Evolutionary conservation across 37 sponge, comb jelly and placozoan species (phyloP).

Genomic region (Oopsacas minuta): DNA sequence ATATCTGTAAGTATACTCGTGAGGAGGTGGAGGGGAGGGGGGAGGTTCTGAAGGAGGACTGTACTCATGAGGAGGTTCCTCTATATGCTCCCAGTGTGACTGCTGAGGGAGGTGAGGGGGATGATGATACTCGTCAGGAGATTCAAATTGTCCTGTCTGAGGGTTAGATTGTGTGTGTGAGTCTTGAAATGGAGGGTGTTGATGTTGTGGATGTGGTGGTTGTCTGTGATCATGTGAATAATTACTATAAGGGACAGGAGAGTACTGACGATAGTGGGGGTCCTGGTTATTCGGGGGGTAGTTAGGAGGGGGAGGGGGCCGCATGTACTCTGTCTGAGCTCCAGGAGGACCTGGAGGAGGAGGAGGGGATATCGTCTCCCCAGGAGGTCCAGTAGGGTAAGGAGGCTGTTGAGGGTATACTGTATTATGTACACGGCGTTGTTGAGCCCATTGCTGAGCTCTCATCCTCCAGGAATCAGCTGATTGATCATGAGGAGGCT

Average conservation of each 20-base stretch:
- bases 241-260: neutral
- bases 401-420: neutral
- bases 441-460: slow-evolving; percentile 1
- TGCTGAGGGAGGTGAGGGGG: neutral
- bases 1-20: neutral
- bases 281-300: neutral
- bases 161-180: neutral
- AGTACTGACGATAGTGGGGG: too few species aligned
- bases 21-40: neutral
- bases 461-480: neutral
- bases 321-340: neutral
- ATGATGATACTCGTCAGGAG: neutral
- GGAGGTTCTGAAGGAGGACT: neutral
- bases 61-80: neutral
- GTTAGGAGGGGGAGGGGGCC: neutral
- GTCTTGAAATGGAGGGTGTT: neutral
- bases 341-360: neutral
- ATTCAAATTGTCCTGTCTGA: neutral
- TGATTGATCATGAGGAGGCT: neutral
- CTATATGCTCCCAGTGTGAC: neutral
- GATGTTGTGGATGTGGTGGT: neutral
- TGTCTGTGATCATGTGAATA: neutral
- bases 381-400: neutral
- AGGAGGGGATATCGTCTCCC: neutral
- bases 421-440: neutral